phyloP scores from a whole-genome alignment of 2,888 invertebrate genomes.

The Polyommatus icarus region DNA sequence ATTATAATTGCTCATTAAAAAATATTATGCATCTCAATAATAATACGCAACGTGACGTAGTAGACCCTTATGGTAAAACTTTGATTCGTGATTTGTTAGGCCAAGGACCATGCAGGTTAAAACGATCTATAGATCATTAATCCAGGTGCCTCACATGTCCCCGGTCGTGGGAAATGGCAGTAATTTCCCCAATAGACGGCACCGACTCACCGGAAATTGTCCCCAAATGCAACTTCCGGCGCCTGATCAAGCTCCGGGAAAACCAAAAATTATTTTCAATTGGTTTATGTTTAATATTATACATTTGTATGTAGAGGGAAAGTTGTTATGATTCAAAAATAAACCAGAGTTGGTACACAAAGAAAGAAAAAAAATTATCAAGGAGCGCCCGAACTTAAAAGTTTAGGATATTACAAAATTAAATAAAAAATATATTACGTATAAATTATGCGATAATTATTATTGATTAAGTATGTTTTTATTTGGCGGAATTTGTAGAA shows the following conservation, averaged over 20 bases:
- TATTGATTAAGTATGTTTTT: too few relatives aligned
- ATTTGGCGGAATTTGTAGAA: too few relatives aligned
- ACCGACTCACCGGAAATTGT: conserved; percentile 44
- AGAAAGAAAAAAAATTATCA: background rate
- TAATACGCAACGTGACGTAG: background rate
- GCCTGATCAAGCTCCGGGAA: conserved; percentile 17
- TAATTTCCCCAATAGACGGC: conserved; percentile 44
- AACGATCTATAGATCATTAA: background rate
- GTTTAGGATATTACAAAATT: too few relatives aligned
- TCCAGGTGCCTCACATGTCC: conserved; percentile 8
- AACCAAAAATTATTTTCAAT: conserved; percentile 3
- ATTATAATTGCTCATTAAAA: background rate
- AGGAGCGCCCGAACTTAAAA: too few relatives aligned
- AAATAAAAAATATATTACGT: too few relatives aligned
- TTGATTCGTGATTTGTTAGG: background rate
- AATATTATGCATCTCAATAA: too few relatives aligned
- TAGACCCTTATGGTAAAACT: background rate
- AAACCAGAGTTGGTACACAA: background rate
- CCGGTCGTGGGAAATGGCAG: conserved; percentile 43
- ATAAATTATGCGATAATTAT: too few relatives aligned
- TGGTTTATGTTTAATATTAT: background rate
- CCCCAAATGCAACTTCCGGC: conserved; percentile 38
- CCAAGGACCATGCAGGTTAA: background rate
- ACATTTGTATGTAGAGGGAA: background rate
- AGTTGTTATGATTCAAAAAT: too few relatives aligned